A percentile compares a stretch with the other conserved stretches of the same genome.
These are phyloP conservation scores for Mycalesis mineus DNA, from an alignment of 2,888 invertebrate genomes.

Conservation along the genomic window DNA sequence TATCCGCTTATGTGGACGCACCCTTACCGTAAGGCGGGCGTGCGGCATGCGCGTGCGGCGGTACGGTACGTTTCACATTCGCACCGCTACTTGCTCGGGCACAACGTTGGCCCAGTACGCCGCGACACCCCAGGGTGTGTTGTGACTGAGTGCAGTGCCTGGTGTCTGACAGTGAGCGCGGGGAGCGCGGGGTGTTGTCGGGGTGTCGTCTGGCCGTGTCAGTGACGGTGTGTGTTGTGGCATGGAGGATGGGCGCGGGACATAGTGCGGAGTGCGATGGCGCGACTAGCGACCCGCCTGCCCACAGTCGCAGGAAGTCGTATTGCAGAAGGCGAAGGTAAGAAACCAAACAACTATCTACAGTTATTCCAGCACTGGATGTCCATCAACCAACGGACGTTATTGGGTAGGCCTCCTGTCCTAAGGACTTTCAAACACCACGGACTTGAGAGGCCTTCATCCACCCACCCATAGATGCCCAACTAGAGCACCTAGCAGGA, in stretches of 20 bases:
- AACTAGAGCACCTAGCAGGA: no score
- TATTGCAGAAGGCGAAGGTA: slow-evolving; percentile 69
- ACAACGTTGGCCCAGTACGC: slow-evolving; percentile 47
- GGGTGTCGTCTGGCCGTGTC: slow-evolving; percentile 63
- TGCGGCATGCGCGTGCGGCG: slow-evolving; percentile 61
- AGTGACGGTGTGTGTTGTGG: slow-evolving; percentile 69
- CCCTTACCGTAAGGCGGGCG: slow-evolving; percentile 41
- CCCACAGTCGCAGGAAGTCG: slow-evolving; percentile 60
- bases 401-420: no score
- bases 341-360: no score
- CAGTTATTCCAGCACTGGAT: no score
- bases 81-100: slow-evolving; percentile 61
- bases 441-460: no score
- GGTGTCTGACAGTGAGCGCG: slow-evolving; percentile 35
- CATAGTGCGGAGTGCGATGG: slow-evolving; percentile 73
- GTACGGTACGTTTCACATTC: slow-evolving; percentile 73
- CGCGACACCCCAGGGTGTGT: slow-evolving; percentile 28
- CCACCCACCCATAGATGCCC: no score
- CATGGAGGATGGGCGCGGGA: slow-evolving; percentile 74
- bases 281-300: slow-evolving; percentile 73
- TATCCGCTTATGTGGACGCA: neutral
- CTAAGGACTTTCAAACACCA: no score
- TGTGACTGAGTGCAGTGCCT: neutral
- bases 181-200: slow-evolving; percentile 37
- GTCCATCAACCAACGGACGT: no score